Base-by-base conservation (phyloP, 1,140 invertebrate genomes). In the Elysia chlorotica region DNA sequence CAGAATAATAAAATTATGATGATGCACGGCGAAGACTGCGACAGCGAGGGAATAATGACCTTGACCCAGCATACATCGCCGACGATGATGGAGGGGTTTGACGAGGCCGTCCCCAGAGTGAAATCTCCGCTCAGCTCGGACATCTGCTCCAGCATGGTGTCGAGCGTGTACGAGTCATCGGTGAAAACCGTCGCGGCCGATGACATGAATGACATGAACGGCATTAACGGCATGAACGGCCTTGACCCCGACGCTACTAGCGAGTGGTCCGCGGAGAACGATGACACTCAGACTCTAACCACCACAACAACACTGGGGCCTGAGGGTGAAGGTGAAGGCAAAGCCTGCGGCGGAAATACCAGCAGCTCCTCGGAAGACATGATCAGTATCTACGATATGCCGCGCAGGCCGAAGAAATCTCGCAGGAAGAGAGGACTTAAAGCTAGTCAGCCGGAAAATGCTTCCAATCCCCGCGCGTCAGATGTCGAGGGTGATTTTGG, bases 61-160 rank as follows among this genome's bases (percentile, higher is more conserved):
- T 48, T 48, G 41, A 48, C n/a, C n/a, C n/a, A n/a, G n/a, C n/a
- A n/a, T n/a, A n/a, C n/a, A n/a, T n/a, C n/a, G n/a, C n/a, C n/a
- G n/a, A n/a, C n/a, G n/a, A n/a, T n/a, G n/a, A n/a, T n/a, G n/a
- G n/a, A n/a, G n/a, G n/a, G n/a, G n/a, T n/a, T n/a, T n/a, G n/a
- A n/a, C n/a, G 74, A 76, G 5, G 36, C 65, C 57, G 80, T 76
- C 37, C 81, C 78, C 5, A 5, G n/a, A 5, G 38, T 79, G 10
- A 80, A 80, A 14, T 84, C 83, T 23, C 82, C 82, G 17, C 73
- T 85, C 25, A 79, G 77, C 4, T 79, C 67, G 65, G 81, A 76
- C 77, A 78, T 84, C 19, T 84, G 82, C 72, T 80, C 75, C 48
- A 81, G 79, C 63, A 85, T 85, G 84, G 82, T 85, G 30, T 82